Evolutionary conservation across 2,888 invertebrate species (phyloP).

Genomic region (Gordius sp.): DNA sequence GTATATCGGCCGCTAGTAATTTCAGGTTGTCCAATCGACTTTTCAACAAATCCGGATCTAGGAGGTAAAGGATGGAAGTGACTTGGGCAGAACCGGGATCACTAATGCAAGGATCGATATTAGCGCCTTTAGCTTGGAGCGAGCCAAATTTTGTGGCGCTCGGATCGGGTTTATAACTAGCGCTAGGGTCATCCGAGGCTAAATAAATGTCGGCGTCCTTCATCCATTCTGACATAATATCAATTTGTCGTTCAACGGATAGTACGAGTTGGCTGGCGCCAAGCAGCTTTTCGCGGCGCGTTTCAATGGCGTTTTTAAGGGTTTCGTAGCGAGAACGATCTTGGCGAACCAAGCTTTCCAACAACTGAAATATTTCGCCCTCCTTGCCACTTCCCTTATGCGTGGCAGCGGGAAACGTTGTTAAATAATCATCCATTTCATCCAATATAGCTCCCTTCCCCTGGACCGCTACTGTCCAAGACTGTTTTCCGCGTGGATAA

Average conservation of each 20-base stretch:
- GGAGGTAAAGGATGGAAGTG: background rate
- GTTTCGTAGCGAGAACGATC: background rate
- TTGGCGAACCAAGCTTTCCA: background rate
- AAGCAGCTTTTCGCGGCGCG: background rate
- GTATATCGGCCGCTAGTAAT: background rate
- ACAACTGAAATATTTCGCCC: background rate
- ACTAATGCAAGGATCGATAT: too few relatives aligned
- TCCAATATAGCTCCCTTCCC: too few relatives aligned
- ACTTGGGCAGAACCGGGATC: too few relatives aligned
- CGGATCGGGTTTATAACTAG: too few relatives aligned
- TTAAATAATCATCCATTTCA: too few relatives aligned
- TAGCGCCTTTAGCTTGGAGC: too few relatives aligned
- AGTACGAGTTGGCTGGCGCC: too few relatives aligned
- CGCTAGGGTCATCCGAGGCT: background rate
- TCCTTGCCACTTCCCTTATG: too few relatives aligned
- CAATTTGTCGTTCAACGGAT: background rate
- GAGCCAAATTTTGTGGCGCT: too few relatives aligned
- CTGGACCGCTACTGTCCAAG: too few relatives aligned
- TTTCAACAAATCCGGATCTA: background rate
- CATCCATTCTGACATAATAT: conserved; percentile 5
- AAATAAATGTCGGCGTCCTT: background rate
- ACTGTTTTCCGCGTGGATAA: too few relatives aligned
- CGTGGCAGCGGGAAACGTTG: too few relatives aligned
- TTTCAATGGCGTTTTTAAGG: background rate
- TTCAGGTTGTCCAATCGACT: conserved; percentile 2